Conservation (phyloP, 1,140 invertebrate species). For the Daktulosphaira vitifoliae region DNA sequence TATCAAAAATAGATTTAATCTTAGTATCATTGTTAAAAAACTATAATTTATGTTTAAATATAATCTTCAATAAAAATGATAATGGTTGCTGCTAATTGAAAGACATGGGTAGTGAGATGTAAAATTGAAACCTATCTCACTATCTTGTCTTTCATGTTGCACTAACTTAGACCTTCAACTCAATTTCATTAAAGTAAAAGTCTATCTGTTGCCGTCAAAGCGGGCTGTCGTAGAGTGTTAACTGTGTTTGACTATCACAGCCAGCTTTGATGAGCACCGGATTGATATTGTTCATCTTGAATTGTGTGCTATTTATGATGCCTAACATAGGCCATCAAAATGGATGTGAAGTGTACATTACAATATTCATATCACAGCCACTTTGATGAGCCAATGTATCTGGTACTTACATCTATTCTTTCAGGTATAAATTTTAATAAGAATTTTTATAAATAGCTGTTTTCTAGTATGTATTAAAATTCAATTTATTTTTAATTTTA, state of each 20-base stretch:
- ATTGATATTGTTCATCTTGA: conserved; percentile 11
- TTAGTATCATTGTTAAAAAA: neutral
- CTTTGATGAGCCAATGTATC: conserved; percentile 48
- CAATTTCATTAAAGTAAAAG: conserved; percentile 34
- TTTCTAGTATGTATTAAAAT: too few relatives aligned
- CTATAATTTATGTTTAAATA: too few relatives aligned
- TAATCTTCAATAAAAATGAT: neutral
- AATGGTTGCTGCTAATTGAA: conserved; percentile 51
- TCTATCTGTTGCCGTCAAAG: conserved; percentile 57
- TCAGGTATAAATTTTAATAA: too few relatives aligned
- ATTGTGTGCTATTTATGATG: neutral
- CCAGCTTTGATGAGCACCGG: conserved; percentile 76
- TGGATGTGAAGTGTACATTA: conserved; percentile 45
- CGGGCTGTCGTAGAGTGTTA: conserved; percentile 62
- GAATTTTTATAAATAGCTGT: too few relatives aligned
- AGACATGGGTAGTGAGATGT: conserved; percentile 96
- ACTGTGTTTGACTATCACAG: conserved; percentile 58
- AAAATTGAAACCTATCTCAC: conserved; percentile 59
- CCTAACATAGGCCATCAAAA: conserved; percentile 43
- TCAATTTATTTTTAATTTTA: too few relatives aligned
- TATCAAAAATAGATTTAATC: neutral
- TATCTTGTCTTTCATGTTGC: conserved; percentile 85
- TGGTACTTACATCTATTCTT: conserved; percentile 3
- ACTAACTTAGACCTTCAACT: conserved; percentile 4
- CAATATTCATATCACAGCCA: conserved; percentile 50